phyloP scores from a whole-genome alignment of 2,888 invertebrate genomes.

The Nysson spinosus region DNA sequence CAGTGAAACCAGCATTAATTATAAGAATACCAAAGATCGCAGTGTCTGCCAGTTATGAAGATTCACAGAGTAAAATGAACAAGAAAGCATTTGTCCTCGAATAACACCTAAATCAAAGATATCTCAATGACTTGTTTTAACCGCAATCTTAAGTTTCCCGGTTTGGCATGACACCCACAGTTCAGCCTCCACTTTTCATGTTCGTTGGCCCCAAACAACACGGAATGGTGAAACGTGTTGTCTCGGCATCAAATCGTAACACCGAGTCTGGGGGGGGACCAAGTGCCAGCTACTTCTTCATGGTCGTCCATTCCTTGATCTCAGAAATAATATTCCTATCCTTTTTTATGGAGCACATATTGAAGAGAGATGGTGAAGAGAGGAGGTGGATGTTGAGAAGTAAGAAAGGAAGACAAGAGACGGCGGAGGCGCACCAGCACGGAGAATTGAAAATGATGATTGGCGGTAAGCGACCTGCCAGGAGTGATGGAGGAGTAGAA shows the following conservation, averaged over 20 bases:
- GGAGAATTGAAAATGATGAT: conserved; percentile 74
- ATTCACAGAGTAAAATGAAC: conserved; percentile 18
- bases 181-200: conserved; percentile 1
- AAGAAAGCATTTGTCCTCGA: conserved; percentile 23
- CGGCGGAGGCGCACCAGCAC: conserved; percentile 64
- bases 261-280: conserved; percentile 36
- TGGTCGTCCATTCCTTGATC: conserved; percentile 41
- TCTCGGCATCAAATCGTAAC: conserved; percentile 50
- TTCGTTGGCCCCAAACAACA: conserved; percentile 24
- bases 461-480: conserved; percentile 67
- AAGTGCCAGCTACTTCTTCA: conserved; percentile 33
- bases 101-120: conserved; percentile 24
- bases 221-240: conserved; percentile 39
- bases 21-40: too few relatives aligned
- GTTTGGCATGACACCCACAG: conserved; percentile 27
- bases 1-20: too few relatives aligned
- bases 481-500: conserved; percentile 49
- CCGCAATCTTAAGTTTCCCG: conserved; percentile 10
- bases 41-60: conserved; percentile 17
- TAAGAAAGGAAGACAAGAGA: conserved; percentile 38
- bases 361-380: conserved; percentile 31
- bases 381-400: conserved; percentile 21
- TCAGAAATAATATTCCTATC: conserved; percentile 64
- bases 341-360: conserved; percentile 53
- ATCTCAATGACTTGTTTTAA: conserved; percentile 18